phyloP scores from a whole-genome alignment of 2,888 invertebrate genomes.

The Cephus pulcher region DNA sequence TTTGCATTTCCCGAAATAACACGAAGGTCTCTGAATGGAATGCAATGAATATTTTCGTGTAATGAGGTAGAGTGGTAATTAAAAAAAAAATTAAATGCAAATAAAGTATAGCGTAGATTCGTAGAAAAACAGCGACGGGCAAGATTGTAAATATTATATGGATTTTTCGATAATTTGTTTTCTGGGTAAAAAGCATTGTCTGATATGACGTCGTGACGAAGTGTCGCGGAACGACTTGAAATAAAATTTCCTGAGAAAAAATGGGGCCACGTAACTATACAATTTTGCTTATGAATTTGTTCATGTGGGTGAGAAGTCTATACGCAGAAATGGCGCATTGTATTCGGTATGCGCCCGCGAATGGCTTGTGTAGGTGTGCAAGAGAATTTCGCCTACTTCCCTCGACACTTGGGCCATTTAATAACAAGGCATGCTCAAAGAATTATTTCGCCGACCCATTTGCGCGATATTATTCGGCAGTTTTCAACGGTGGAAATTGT shows the following conservation, averaged over 20 bases:
- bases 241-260: neutral
- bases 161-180: neutral
- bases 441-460: slow-evolving; percentile 17
- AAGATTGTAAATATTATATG: neutral
- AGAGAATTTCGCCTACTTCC: neutral
- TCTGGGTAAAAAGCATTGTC: too few relatives aligned
- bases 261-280: neutral
- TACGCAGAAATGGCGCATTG: neutral
- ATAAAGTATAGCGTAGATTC: too few relatives aligned
- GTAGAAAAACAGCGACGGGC: too few relatives aligned
- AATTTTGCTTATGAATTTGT: neutral
- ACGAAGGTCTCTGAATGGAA: too few relatives aligned
- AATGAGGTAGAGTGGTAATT: too few relatives aligned
- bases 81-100: too few relatives aligned
- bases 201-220: neutral
- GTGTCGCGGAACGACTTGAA: neutral
- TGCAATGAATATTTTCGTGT: too few relatives aligned
- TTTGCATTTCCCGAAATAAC: too few relatives aligned
- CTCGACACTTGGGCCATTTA: slow-evolving; percentile 11
- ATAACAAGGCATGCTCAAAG: slow-evolving; percentile 12
- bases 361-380: neutral
- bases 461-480: slow-evolving; percentile 13
- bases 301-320: neutral
- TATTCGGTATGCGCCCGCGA: neutral
- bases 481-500: slow-evolving; percentile 9